Evolutionary conservation across 1,140 invertebrate species (phyloP), one percentile per base, ranked within the genome.

Genomic region (Leguminivora glycinivorella): DNA sequence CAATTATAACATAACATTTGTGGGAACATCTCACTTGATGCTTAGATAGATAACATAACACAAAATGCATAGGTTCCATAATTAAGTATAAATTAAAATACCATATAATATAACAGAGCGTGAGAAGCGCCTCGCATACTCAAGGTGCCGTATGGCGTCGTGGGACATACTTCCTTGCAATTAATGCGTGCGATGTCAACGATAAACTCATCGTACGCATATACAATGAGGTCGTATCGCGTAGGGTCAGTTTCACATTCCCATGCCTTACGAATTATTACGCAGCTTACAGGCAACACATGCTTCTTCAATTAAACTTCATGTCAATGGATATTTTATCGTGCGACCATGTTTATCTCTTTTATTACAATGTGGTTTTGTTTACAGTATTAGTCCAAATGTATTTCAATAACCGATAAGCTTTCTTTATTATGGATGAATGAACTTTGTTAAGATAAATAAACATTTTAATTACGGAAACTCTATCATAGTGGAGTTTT

Each of bases 111-210:
- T 43, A 72, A 71, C 67, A 74, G 72, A 85, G 76, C 86, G 87
- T 90, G 88, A 83, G 88, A 85, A 83, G 73, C 19, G 47, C 9
- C 19, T 52, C 19, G 38, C 71, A 25, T 67, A 31, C 71, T 77
- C 19, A 68, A 70, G 66, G 73, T 67, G 75, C 86, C 87, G 82
- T 88, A 87, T 90, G 88, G 84, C 72, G 75, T 82, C 70, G 74
- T 82, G 75, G 73, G 70, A 78, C 75, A 80, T 79, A 79, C 75
- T 87, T 89, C 83, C 85, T 89, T 87, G 83, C 81, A 83, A 90
- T 89, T 89, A 90, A 89, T 85, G 85, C 80, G 72, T 69, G 72
- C 75, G 88, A 87, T 89, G 79, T 80, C 82, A 74, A 73, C 80
- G 89, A 91, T 91, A 90, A 82, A 79, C 72, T 52, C 71, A 69